Conservation (phyloP, 2,888 invertebrate genomes). For the Rutpela maculata region DNA sequence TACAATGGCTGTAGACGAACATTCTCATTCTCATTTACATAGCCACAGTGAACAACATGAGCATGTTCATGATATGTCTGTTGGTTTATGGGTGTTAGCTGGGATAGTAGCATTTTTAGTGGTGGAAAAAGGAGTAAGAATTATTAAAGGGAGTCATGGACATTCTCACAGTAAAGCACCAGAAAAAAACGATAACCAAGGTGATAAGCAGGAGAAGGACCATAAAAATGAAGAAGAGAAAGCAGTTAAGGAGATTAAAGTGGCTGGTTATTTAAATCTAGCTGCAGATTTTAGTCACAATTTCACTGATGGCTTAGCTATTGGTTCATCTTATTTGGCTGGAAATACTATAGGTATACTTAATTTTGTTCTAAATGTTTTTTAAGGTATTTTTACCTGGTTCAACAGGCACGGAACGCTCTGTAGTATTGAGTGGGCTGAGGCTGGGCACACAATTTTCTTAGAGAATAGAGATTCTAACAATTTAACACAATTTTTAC, state of each 20-base stretch:
- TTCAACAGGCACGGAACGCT: no score
- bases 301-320: conserved; percentile 99
- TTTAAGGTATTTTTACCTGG: no score
- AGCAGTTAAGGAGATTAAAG: conserved; percentile 80
- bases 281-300: conserved; percentile 99
- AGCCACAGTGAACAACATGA: conserved; percentile 74
- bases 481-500: no score
- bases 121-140: conserved; percentile 93
- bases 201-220: conserved; percentile 62
- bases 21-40: conserved; percentile 75
- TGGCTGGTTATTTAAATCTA: conserved; percentile 95
- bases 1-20: conserved; percentile 77
- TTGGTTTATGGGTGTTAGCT: conserved; percentile 95
- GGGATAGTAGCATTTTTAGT: conserved; percentile 95
- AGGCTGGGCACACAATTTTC: no score
- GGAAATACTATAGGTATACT: conserved; percentile 85
- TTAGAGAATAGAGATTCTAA: no score
- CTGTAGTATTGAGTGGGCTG: no score
- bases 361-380: not conserved
- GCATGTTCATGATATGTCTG: conserved; percentile 88
- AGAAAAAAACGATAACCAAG: conserved; percentile 51
- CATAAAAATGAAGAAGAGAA: conserved; percentile 74
- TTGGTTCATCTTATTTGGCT: conserved; percentile 97
- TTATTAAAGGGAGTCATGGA: conserved; percentile 87
- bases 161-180: conserved; percentile 79